Percentiles rank a stretch among this genome's conserved stretches.
Evolutionary conservation across 2,113 vertebrate genomes (phyloP).

Genomic region (Xiphias gladius): DNA sequence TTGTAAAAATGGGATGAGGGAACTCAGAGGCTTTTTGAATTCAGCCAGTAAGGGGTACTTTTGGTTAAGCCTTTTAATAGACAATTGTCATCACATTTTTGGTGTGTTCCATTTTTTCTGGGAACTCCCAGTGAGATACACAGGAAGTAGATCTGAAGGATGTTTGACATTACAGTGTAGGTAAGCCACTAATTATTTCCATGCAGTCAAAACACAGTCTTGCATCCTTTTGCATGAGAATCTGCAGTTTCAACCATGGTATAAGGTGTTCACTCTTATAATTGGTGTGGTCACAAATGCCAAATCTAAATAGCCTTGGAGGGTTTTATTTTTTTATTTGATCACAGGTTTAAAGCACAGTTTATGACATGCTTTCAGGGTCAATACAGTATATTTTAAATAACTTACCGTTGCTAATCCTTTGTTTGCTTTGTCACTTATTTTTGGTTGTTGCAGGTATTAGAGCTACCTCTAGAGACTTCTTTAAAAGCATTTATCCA

Average conservation of each 20-base stretch:
- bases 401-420: background rate
- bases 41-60: constrained; percentile 31
- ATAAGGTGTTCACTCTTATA: background rate
- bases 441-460: constrained; percentile 3
- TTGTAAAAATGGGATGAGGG: constrained; percentile 51
- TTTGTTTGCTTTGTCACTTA: background rate
- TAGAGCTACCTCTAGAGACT: background rate
- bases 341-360: background rate
- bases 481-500: background rate
- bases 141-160: constrained; percentile 47
- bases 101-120: background rate
- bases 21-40: constrained; percentile 34
- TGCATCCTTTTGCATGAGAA: constrained; percentile 28
- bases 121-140: constrained; percentile 51
- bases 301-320: background rate
- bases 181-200: constrained; percentile 48
- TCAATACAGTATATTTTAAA: background rate
- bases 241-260: background rate
- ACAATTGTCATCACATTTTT: constrained; percentile 40
- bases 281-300: background rate
- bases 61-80: constrained; percentile 36
- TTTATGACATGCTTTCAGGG: background rate
- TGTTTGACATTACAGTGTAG: constrained; percentile 42
- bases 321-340: constrained; percentile 8
- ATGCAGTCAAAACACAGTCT: constrained; percentile 34